These are phyloP conservation scores for Chamaea fasciata DNA, from an alignment of 2,113 vertebrate genomes.

Conservation along the genomic window DNA sequence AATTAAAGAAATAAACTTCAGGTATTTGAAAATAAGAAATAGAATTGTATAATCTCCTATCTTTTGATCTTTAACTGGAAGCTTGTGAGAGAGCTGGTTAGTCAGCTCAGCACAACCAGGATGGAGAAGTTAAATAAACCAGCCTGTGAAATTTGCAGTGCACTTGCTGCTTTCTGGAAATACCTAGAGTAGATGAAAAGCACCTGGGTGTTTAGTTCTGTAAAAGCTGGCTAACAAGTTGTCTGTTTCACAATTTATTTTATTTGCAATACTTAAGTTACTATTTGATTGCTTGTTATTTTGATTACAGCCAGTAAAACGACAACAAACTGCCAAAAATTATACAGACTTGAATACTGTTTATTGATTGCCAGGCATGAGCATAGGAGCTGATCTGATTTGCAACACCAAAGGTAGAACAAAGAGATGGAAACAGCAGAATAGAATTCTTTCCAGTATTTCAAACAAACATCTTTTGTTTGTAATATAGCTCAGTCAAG, in stretches of 20 bases:
- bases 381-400: neutral
- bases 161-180: neutral
- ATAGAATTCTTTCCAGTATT: neutral
- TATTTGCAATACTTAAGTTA: neutral
- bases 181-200: neutral
- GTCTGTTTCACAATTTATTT: neutral
- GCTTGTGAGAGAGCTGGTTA: neutral
- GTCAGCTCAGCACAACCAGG: neutral
- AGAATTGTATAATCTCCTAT: neutral
- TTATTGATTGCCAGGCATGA: neutral
- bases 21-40: neutral
- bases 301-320: conserved; percentile 1
- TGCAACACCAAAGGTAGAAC: neutral
- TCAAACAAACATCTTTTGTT: neutral
- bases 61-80: neutral
- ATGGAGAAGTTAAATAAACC: neutral
- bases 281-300: neutral
- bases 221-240: neutral
- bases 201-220: neutral
- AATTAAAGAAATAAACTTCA: neutral
- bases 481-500: neutral
- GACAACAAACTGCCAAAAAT: neutral
- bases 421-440: neutral
- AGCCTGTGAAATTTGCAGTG: neutral
- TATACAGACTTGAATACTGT: neutral